Base-by-base conservation (phyloP, 2,113 vertebrate genomes). In the Stictonetta naevosa region DNA sequence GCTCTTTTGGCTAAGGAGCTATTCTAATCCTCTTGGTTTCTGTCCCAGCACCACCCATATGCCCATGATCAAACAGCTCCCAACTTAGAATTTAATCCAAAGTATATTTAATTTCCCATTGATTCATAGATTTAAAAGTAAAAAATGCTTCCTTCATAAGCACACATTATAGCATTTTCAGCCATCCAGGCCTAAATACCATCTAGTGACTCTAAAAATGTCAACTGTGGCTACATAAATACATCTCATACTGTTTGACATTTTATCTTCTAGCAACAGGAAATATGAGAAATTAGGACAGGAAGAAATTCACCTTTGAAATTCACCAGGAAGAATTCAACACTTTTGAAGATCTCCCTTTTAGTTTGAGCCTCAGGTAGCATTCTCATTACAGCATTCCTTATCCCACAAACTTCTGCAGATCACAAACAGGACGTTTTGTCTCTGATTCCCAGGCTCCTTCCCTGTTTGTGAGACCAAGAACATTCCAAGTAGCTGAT, bases 181-280 rank as follows among this genome's bases (percentile, higher is more conserved):
- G 53, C 86, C 91, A 91, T 23, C 20, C 73, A 52, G 76, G 56
- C 59, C 80, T 92, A 95, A 95, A 94, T 91, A 78, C 62, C 84
- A 93, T 40, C 33, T 56, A 89, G 58, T 58, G 62, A 87, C 62
- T 92, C 80, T 64, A 87, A 79, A 96, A 95, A 82, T 62, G 77
- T 82, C 83, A 91, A 0, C 83, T 72, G 42, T 48, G 40, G 42
- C 72, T 93, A 78, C 60, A 64, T 23, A 78, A 63, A 89, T 48
- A 60, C 42, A 75, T 17, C 52, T 64, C 76, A 89, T 31, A 28
- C 29, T 1, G 0, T 59, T 6, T 89, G 94, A 92, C 40, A 73
- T 82, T 84, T 81, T 77, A 79, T 26, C 48, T 77, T 86, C 53
- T n/a, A 85, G 69, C 29, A 73, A 77, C 52, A 85, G 31, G n/a